Percentiles rank a stretch among this genome's conserved stretches.
phyloP scores from a whole-genome alignment of 2,797 vertebrate genomes.

The Falco biarmicus region DNA sequence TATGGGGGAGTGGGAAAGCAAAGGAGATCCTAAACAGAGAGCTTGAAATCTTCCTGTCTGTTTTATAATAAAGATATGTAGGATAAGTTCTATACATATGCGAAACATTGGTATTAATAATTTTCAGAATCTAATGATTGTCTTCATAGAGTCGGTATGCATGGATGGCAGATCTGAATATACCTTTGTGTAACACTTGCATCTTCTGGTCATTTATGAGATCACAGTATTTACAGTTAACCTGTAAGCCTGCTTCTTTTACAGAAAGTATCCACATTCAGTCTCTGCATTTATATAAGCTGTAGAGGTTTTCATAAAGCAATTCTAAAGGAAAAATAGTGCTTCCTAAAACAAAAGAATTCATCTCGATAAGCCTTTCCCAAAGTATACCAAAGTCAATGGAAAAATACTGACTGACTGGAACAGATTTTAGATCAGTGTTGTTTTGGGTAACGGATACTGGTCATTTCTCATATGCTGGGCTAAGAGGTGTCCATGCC shows the following conservation, averaged over 20 bases:
- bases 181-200: not conserved
- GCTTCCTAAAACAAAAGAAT: not conserved
- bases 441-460: not conserved
- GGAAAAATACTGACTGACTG: not conserved
- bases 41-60: not conserved
- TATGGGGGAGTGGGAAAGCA: fast-evolving
- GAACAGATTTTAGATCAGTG: not conserved
- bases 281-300: not conserved
- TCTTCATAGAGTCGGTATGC: not conserved
- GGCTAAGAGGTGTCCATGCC: not conserved
- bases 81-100: not conserved
- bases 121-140: not conserved
- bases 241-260: not conserved
- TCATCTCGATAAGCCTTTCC: not conserved
- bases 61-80: not conserved
- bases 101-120: not conserved
- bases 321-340: not conserved
- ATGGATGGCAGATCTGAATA: not conserved
- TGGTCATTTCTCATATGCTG: not conserved
- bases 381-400: not conserved
- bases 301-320: not conserved
- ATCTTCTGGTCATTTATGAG: not conserved
- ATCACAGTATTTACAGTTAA: not conserved
- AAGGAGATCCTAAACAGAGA: not conserved
- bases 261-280: not conserved